These are phyloP conservation scores for Erpobdella octoculata DNA, from an alignment of 2,888 invertebrate genomes.

Conservation along the genomic window DNA sequence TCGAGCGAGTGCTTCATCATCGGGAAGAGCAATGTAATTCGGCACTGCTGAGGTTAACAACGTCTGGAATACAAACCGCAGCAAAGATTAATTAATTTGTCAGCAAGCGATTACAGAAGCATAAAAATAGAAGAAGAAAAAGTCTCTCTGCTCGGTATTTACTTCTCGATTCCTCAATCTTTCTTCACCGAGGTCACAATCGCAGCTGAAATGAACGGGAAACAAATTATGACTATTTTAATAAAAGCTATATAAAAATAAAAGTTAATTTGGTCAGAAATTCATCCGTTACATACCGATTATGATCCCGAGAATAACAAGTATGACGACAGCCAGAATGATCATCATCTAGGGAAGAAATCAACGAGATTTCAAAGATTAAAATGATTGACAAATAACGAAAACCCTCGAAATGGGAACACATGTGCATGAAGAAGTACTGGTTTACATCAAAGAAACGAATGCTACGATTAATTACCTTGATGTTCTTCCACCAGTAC, in stretches of 20 bases:
- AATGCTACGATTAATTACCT: too few relatives aligned
- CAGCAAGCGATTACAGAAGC: too few relatives aligned
- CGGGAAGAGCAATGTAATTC: too few relatives aligned
- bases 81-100: too few relatives aligned
- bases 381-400: too few relatives aligned
- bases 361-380: not conserved
- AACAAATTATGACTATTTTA: not conserved
- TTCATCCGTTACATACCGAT: not conserved
- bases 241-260: not conserved
- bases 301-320: slow-evolving; percentile 24
- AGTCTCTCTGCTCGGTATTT: not conserved
- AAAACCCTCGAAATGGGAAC: too few relatives aligned
- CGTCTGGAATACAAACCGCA: too few relatives aligned
- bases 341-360: slow-evolving; percentile 16
- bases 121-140: too few relatives aligned
- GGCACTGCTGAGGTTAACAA: too few relatives aligned
- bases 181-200: not conserved
- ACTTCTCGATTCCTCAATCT: not conserved
- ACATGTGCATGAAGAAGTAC: too few relatives aligned
- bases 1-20: too few relatives aligned
- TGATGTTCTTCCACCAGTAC: slow-evolving; percentile 41
- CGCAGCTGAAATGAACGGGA: not conserved
- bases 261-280: not conserved
- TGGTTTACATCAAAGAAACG: too few relatives aligned
- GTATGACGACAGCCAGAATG: slow-evolving; percentile 18